Conservation (phyloP, 2,113 vertebrate species). For the Procavia capensis region DNA sequence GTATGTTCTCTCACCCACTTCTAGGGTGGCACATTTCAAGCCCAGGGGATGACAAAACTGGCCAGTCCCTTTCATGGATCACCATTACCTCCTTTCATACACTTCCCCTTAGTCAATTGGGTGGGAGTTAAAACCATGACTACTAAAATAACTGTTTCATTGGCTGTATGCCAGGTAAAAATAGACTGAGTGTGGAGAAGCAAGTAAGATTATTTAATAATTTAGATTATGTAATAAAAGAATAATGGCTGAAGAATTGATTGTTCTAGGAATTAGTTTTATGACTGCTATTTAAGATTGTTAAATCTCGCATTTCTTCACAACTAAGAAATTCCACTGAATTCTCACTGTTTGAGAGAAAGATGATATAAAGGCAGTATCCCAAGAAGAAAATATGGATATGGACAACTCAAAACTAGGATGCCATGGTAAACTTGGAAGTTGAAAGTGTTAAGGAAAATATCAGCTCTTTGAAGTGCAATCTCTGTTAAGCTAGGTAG, state of each 20-base stretch:
- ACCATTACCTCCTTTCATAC: too few species aligned
- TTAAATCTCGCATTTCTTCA: slow-evolving; percentile 17
- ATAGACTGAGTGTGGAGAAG: not conserved
- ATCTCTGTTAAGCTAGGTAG: not conserved
- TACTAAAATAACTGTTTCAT: not conserved
- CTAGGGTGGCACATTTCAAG: too few species aligned
- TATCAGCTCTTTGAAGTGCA: not conserved
- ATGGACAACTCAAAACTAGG: not conserved
- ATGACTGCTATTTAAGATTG: not conserved
- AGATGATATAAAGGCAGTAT: not conserved
- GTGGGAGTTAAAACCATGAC: too few species aligned
- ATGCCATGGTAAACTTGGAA: not conserved
- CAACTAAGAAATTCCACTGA: slow-evolving; percentile 15
- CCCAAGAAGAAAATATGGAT: not conserved
- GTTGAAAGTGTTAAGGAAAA: not conserved
- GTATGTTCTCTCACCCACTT: too few species aligned
- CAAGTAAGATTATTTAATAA: not conserved
- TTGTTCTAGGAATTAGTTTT: not conserved
- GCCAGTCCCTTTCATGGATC: too few species aligned
- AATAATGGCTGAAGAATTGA: not conserved
- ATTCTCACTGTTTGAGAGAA: not conserved
- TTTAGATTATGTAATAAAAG: not conserved
- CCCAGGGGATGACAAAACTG: too few species aligned
- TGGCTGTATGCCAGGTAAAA: not conserved
- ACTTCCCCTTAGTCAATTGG: too few species aligned